Conservation (phyloP, 2,113 vertebrate genomes). For the Cyprinus carpio region DNA sequence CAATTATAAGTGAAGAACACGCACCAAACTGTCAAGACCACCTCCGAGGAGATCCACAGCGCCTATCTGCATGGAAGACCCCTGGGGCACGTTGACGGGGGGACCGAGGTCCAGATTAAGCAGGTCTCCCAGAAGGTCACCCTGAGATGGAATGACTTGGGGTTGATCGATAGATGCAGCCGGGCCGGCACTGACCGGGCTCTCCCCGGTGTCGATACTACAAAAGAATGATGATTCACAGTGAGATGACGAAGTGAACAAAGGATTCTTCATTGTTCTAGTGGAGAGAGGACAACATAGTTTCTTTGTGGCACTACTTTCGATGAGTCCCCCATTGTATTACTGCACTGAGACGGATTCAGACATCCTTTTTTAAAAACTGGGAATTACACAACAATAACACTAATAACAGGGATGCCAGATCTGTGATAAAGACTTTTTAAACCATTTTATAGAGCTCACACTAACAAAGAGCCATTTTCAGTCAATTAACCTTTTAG, state of each 20-base stretch:
- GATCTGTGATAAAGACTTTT: neutral
- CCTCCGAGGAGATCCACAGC: conserved; percentile 95
- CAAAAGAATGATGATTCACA: neutral
- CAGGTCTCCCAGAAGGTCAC: conserved; percentile 93
- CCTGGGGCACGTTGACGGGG: conserved; percentile 91
- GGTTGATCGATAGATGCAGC: conserved; percentile 85
- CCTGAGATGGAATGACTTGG: conserved; percentile 91
- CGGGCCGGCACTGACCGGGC: conserved; percentile 83
- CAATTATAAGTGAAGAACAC: conserved; percentile 46
- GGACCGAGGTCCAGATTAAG: conserved; percentile 94
- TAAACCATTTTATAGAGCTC: neutral
- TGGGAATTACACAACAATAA: neutral
- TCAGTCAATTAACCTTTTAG: neutral
- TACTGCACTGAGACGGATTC: neutral
- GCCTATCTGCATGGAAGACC: conserved; percentile 92
- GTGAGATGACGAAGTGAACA: neutral
- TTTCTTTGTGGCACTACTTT: conserved; percentile 7
- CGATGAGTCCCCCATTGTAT: neutral
- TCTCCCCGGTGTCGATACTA: conserved; percentile 92
- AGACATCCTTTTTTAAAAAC: neutral
- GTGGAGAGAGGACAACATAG: neutral
- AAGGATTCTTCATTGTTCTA: conserved; percentile 10
- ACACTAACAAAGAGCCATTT: neutral
- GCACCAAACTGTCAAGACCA: conserved; percentile 94
- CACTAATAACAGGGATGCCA: neutral